A percentile compares a stretch with the other conserved stretches of the same genome.
phyloP scores from a whole-genome alignment of 2,797 vertebrate species.

The Gadopsis bispinosus region DNA sequence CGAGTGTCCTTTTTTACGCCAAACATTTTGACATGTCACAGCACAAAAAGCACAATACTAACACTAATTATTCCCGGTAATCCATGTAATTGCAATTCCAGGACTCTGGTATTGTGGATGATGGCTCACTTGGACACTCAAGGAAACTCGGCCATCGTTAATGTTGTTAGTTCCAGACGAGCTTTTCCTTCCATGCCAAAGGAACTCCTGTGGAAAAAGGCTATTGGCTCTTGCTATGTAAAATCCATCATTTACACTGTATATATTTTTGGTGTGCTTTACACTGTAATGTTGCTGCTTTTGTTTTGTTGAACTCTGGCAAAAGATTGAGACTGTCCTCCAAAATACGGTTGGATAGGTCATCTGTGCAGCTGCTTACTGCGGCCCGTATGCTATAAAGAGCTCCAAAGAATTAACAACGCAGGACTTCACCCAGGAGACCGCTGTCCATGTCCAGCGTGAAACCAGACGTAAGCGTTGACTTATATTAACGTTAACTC shows the following conservation, averaged over 20 bases:
- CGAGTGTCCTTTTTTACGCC: background rate
- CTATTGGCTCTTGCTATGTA: background rate
- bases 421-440: too few species aligned
- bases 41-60: slow-evolving; percentile 7
- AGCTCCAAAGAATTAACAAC: too few species aligned
- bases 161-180: background rate
- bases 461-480: too few species aligned
- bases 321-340: background rate
- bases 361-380: too few species aligned
- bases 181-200: slow-evolving; percentile 1
- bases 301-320: background rate
- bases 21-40: background rate
- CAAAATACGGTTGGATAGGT: too few species aligned
- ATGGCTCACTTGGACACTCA: slow-evolving; percentile 17
- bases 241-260: background rate
- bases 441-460: too few species aligned
- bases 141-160: background rate
- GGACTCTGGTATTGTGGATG: slow-evolving; percentile 1
- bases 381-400: too few species aligned
- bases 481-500: too few species aligned
- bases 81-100: slow-evolving; percentile 12
- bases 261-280: too few species aligned
- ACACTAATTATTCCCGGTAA: background rate
- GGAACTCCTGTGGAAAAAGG: background rate
- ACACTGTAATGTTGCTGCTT: background rate